These are phyloP conservation scores for Villa cingulata DNA, from an alignment of 2,888 invertebrate genomes.

Conservation along the genomic window DNA sequence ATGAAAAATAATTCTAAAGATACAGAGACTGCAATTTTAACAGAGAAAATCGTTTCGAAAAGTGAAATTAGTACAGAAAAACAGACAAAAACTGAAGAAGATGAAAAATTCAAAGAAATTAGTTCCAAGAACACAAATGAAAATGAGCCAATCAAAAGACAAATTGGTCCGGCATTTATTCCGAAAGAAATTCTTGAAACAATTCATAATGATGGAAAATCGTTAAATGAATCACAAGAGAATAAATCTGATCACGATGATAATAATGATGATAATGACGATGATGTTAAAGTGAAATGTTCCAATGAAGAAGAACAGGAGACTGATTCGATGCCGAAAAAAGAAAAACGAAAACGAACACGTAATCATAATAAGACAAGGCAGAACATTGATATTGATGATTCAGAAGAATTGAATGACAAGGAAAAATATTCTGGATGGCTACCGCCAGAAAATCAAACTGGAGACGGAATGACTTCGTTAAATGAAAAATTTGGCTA, in stretches of 20 bases:
- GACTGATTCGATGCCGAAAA: constrained; percentile 7
- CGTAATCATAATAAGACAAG: constrained; percentile 27
- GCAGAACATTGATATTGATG: constrained; percentile 32
- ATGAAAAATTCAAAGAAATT: neutral
- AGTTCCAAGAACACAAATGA: neutral
- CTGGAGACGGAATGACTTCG: constrained; percentile 62
- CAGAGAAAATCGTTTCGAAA: constrained; percentile 8
- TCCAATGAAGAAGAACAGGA: constrained; percentile 1
- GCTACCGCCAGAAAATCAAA: constrained; percentile 62
- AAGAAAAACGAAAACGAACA: constrained; percentile 24
- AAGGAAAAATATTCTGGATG: constrained; percentile 58
- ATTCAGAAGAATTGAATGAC: constrained; percentile 36
- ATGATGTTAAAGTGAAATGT: constrained; percentile 4
- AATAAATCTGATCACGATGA: constrained; percentile 20
- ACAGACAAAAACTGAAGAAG: neutral
- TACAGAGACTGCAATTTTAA: neutral
- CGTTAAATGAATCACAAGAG: constrained; percentile 23
- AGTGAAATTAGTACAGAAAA: constrained; percentile 1
- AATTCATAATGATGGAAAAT: neutral
- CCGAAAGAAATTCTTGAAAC: constrained; percentile 12
- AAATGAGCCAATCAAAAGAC: constrained; percentile 1
- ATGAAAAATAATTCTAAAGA: too few species aligned
- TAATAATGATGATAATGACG: neutral
- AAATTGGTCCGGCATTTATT: constrained; percentile 17
- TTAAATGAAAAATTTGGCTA: constrained; percentile 69